Percentiles rank a stretch among this genome's conserved stretches.
Evolutionary conservation across 35 echinoderm and acorn worm species (phyloP).

Genomic region (Eucidaris tribuloides): DNA sequence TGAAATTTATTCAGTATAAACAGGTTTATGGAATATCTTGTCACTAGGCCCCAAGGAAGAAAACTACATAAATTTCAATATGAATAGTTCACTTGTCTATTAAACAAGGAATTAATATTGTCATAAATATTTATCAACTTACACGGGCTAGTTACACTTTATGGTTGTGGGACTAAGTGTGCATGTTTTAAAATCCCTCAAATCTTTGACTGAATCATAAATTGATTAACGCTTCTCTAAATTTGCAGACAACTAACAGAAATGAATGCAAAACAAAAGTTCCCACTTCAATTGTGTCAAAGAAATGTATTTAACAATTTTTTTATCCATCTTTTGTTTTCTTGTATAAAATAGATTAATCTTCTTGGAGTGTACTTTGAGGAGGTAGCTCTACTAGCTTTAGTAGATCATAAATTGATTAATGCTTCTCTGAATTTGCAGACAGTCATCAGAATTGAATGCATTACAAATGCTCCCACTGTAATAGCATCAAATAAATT

Average conservation of each 20-base stretch:
- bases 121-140: too few relatives aligned
- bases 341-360: constrained; percentile 1
- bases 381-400: constrained; percentile 49
- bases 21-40: too few relatives aligned
- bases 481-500: neutral
- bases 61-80: too few relatives aligned
- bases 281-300: neutral
- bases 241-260: neutral
- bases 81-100: too few relatives aligned
- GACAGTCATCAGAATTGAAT: neutral
- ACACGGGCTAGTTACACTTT: too few relatives aligned
- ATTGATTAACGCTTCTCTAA: neutral
- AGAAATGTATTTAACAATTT: neutral
- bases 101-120: too few relatives aligned
- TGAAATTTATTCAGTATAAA: too few relatives aligned
- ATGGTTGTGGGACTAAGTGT: neutral
- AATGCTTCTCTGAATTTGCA: neutral
- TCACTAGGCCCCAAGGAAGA: too few relatives aligned
- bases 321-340: neutral
- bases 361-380: constrained; percentile 66
- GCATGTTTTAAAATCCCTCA: neutral
- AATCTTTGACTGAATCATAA: neutral
- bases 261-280: neutral
- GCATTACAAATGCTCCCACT: neutral
- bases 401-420: neutral